Evolutionary conservation across 2,797 vertebrate species (phyloP), one percentile per base, ranked within the genome.

Genomic region (Epinephelus malabaricus): DNA sequence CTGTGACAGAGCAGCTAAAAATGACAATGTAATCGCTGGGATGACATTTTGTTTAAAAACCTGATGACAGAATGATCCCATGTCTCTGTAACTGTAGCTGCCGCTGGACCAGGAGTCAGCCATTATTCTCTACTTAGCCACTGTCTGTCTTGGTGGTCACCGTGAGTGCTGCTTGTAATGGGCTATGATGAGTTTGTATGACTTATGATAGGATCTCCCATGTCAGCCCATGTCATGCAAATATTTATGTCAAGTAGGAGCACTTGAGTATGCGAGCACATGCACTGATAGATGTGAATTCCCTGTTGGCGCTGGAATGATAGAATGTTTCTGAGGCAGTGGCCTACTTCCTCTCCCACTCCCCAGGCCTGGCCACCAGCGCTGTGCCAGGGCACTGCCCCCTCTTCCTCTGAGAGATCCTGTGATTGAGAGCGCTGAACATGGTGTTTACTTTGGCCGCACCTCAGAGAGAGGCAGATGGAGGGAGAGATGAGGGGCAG

Each of bases 21-120:
- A 93, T 93, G 93, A 94, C 93, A 94, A 92, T 92, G 87, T 94
- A 95, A 95, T 92, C 93, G 89, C 89, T 67, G 78, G 86, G 88
- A 91, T 94, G 92, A 95, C 93, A 95, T 92, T 94, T 93, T 93
- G 89, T 94, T 92, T 92, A 92, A 94, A 92, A 94, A 92, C 69
- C 76, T 89, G 93, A 93, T 94, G 94, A 94, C 93, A 94, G 91
- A 91, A 92, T 88, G 92, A 93, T 92, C 89, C 92, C 84, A 82
- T 80, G 91, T 91, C 89, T 92, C 81, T 83, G 90, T 93, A 94
- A 91, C 90, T 90, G 92, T 90, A 92, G 90, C 93, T 93, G 86
- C 90, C 72, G 88, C 80, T 49, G 69, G 89, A 78, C 89, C 89
- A 88, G 90, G 84, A 93, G 91, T 91, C 89, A 73, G 86, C 92